Evolutionary conservation across 92 coral and sea anemone genomes (phyloP).

Genomic region (Actinernus sp.): DNA sequence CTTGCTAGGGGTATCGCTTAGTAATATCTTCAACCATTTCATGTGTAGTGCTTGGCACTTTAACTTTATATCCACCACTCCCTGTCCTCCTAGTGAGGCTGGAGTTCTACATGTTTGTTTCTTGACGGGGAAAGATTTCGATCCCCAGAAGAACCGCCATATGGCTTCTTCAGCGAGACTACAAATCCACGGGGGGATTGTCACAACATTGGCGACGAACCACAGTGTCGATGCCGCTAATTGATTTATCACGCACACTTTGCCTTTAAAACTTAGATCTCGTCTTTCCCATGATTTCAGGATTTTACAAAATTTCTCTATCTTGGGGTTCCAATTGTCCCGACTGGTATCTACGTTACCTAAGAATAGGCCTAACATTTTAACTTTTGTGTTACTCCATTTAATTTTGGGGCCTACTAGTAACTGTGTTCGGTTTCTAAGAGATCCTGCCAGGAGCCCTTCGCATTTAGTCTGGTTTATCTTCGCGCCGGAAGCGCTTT

Average conservation of each 20-base stretch:
- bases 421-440: not conserved
- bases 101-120: not conserved
- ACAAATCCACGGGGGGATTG: not conserved
- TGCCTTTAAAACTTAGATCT: no score
- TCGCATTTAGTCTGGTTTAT: slow-evolving; percentile 9
- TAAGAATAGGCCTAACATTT: not conserved
- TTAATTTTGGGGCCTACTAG: not conserved
- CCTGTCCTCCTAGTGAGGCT: not conserved
- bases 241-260: not conserved
- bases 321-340: not conserved
- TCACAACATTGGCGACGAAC: not conserved
- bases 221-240: not conserved
- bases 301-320: not conserved
- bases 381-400: not conserved
- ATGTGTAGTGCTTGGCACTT: not conserved
- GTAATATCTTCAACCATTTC: not conserved
- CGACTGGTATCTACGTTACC: not conserved
- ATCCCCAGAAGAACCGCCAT: not conserved
- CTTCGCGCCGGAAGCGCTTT: slow-evolving; percentile 1
- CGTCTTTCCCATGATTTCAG: not conserved
- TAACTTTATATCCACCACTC: not conserved
- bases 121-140: not conserved
- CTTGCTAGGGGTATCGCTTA: not conserved
- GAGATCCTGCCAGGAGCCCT: slow-evolving; percentile 3
- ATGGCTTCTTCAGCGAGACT: not conserved